These are phyloP conservation scores for Muscidifurax raptorellus DNA, from an alignment of 1,140 invertebrate genomes.

Conservation along the genomic window DNA sequence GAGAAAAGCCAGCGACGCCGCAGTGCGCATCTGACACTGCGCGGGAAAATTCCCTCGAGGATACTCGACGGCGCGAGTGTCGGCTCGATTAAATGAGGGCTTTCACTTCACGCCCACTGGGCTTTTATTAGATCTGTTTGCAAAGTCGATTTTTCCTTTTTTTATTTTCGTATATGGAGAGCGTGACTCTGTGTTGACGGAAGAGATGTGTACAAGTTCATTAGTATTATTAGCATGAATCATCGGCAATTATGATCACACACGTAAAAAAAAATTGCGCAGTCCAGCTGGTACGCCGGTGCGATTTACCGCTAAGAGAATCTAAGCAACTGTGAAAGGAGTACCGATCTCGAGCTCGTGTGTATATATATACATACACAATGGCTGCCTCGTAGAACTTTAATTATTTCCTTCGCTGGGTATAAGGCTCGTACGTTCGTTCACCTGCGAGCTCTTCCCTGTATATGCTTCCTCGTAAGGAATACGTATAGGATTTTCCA, in stretches of 20 bases:
- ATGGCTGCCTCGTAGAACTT: neutral
- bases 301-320: neutral
- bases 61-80: neutral
- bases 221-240: too few species aligned
- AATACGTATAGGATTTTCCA: neutral
- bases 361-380: neutral
- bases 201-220: too few species aligned
- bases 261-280: too few species aligned
- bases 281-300: too few species aligned
- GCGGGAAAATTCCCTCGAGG: slow-evolving; percentile 4
- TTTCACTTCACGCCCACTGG: slow-evolving; percentile 6
- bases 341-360: neutral
- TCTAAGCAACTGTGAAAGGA: neutral
- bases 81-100: slow-evolving; percentile 5
- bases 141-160: neutral
- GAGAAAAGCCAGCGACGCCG: neutral
- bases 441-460: neutral
- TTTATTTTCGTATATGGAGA: neutral
- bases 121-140: slow-evolving; percentile 4
- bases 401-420: neutral
- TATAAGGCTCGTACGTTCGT: neutral
- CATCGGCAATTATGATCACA: too few species aligned
- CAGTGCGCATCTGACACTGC: neutral
- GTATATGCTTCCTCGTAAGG: neutral
- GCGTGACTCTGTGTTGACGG: too few species aligned